Percentiles rank a stretch among this genome's conserved stretches.
phyloP scores from a whole-genome alignment of 2,888 invertebrate species.

The Magallana nippona region DNA sequence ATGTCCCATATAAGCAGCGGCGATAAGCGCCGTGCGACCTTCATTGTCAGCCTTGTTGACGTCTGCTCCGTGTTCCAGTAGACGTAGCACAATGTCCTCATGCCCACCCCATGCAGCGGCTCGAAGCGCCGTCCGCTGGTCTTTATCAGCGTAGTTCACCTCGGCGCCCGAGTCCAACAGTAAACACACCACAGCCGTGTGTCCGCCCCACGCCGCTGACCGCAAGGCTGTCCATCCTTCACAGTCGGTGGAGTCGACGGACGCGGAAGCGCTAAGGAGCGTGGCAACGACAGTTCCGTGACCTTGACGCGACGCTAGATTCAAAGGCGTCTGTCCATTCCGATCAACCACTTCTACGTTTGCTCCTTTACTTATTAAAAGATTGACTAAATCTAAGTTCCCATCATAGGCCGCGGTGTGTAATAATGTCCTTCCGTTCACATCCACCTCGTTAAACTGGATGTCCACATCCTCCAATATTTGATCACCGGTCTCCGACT shows the following conservation, averaged over 20 bases:
- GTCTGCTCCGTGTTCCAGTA: conserved; percentile 83
- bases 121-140: conserved; percentile 90
- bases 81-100: conserved; percentile 82
- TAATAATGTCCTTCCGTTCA: conserved; percentile 86
- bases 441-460: conserved; percentile 81
- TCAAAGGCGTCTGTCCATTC: conserved; percentile 92
- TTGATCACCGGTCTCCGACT: conserved; percentile 58
- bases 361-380: conserved; percentile 87
- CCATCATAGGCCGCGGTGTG: conserved; percentile 92
- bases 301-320: conserved; percentile 83
- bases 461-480: conserved; percentile 61
- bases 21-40: conserved; percentile 81
- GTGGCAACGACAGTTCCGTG: conserved; percentile 80
- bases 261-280: conserved; percentile 78
- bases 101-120: conserved; percentile 86
- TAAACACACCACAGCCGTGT: conserved; percentile 82
- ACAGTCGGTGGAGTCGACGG: conserved; percentile 80
- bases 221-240: conserved; percentile 82
- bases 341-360: conserved; percentile 85
- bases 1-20: conserved; percentile 89
- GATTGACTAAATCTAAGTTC: conserved; percentile 92
- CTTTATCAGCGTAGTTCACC: conserved; percentile 81
- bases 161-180: conserved; percentile 85
- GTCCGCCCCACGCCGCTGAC: conserved; percentile 97
- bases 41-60: conserved; percentile 81